Conservation (phyloP, 2,888 invertebrate species). For the Miltochrista miniata region DNA sequence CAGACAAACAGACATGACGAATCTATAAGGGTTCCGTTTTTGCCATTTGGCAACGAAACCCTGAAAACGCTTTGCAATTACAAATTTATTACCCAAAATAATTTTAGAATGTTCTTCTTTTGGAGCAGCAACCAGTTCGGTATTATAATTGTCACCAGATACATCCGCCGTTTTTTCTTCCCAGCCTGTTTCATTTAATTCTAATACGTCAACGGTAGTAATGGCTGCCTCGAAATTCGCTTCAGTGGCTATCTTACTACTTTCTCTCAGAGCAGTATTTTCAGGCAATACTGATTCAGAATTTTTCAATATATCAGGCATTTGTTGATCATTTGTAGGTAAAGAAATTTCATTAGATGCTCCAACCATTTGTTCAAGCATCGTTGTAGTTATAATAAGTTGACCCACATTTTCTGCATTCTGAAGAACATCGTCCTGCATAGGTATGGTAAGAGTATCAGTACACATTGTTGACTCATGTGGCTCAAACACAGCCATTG, state of each 20-base stretch:
- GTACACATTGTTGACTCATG: constrained; percentile 12
- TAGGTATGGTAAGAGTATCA: neutral
- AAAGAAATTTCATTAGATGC: constrained; percentile 10
- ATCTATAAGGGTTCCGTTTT: too few relatives aligned
- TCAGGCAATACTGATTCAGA: neutral
- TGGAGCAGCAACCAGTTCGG: neutral
- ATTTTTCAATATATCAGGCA: neutral
- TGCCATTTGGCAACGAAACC: too few relatives aligned
- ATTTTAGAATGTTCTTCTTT: constrained; percentile 9
- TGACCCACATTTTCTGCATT: constrained; percentile 6
- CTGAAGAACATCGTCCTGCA: constrained; percentile 12
- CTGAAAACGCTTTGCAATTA: too few relatives aligned
- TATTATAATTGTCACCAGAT: neutral
- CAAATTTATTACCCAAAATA: neutral
- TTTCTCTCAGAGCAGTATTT: constrained; percentile 7
- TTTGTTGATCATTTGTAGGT: constrained; percentile 2
- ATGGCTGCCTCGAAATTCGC: neutral
- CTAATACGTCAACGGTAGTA: neutral
- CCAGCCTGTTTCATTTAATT: neutral
- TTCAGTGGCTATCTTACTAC: constrained; percentile 10
- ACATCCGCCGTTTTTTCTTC: constrained; percentile 10
- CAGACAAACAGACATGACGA: too few relatives aligned
- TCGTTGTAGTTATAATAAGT: constrained; percentile 12
- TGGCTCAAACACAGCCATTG: too few relatives aligned
- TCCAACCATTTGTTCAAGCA: constrained; percentile 15